Evolutionary conservation across 2,888 invertebrate species (phyloP), one percentile per base, ranked within the genome.

Genomic region (Eulithis prunata): DNA sequence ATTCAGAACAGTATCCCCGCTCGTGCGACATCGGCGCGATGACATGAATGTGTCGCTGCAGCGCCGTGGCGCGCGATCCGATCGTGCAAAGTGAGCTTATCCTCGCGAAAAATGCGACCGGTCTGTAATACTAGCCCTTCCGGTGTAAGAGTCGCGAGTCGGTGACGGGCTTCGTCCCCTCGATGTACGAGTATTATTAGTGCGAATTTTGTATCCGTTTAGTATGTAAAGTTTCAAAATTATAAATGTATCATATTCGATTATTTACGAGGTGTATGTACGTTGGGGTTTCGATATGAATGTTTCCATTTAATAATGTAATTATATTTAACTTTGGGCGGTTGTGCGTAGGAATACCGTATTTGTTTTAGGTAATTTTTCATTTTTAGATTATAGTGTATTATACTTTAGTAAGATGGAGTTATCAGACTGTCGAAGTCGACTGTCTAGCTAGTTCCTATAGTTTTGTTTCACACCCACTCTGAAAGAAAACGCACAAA

Each of bases 171-270:
- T 60, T 59, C 61, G 66, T 65, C 59, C 80, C 83, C 77, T 83
- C 78, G 78, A 78, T 82, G 84, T 85, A 85, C 77, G 90, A 91
- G 90, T 91, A 91, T 91, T 91, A 89, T 86, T 91, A 91, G 89
- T 85, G 86, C 85, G 89, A 89, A 88, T 89, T 91, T 91, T 91
- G 86, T 91, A 91, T 91, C 89, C 88, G 84, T 81, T 80, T 89
- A 88, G 86, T 71, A 72, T 81, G 68, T 91, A 91, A 91, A 91
- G 75, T 88, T 91, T 89, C 89, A 82, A 91, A 91, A 91, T 91
- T 89, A 85, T 89, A 80, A 87, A 86, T 89, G 87, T 91, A 89
- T 83, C 80, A 85, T 90, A 88, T 84, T 83, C 78, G 78, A 83
- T 81, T 78, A 76, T 79, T 77, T 56, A 78, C 75, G 75, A 79